Evolutionary conservation across 2,113 vertebrate species (phyloP).

Genomic region (Brienomyrus longianalis): DNA sequence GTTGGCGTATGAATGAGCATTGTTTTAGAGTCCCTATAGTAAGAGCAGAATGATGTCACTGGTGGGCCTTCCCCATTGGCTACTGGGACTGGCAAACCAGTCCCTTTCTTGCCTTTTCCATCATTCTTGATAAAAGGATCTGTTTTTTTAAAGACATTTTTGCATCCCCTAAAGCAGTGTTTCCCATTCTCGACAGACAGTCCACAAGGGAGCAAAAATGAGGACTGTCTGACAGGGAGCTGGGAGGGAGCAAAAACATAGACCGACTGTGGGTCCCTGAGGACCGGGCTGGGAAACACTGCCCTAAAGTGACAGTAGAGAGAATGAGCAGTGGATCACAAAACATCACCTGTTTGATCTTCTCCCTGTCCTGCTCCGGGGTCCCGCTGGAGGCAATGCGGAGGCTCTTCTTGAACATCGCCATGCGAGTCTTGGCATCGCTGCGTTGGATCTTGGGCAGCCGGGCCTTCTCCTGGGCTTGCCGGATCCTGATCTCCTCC

Average conservation of each 20-base stretch:
- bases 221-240: no score
- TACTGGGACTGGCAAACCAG: not conserved
- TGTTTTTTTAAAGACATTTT: not conserved
- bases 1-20: not conserved
- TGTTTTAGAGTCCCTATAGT: not conserved
- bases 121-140: not conserved
- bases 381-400: slow-evolving; percentile 85
- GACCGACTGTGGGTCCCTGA: no score
- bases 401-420: slow-evolving; percentile 97
- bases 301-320: not conserved
- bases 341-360: slow-evolving; percentile 82
- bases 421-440: slow-evolving; percentile 96
- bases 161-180: not conserved
- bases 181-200: no score
- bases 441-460: slow-evolving; percentile 94
- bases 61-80: not conserved
- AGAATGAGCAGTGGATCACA: not conserved
- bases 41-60: not conserved
- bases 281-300: no score
- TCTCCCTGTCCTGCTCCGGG: slow-evolving; percentile 90
- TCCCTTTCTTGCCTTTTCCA: not conserved
- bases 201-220: no score
- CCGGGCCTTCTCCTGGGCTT: slow-evolving; percentile 84
- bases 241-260: no score
- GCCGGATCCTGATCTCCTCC: slow-evolving; percentile 89